A percentile compares a stretch with the other conserved stretches of the same genome.
These are phyloP conservation scores for Drosophila obscura DNA, from an alignment of 1,140 invertebrate genomes.

Conservation along the genomic window DNA sequence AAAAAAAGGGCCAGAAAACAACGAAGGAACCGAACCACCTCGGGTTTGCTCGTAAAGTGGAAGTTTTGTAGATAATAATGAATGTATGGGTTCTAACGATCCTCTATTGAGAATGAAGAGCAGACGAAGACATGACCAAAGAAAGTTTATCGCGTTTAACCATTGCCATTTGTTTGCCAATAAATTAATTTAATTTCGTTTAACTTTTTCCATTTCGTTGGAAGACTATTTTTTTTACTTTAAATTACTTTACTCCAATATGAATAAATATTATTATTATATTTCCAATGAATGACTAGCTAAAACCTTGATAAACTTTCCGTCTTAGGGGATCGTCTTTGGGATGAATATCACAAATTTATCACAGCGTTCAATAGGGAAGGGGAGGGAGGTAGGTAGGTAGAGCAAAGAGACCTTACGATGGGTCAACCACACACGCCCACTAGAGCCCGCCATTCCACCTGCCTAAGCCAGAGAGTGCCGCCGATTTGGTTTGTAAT, in stretches of 20 bases:
- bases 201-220: too few relatives aligned
- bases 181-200: too few relatives aligned
- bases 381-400: neutral
- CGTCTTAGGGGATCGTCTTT: neutral
- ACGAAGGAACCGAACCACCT: conserved; percentile 9
- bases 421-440: conserved; percentile 30
- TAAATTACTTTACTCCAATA: neutral
- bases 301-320: neutral
- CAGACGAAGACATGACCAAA: too few relatives aligned
- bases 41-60: neutral
- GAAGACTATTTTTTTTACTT: too few relatives aligned
- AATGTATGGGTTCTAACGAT: neutral
- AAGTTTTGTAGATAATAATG: neutral
- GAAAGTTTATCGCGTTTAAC: too few relatives aligned
- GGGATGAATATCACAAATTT: conserved; percentile 13
- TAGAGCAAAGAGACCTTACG: conserved; percentile 1
- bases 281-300: neutral
- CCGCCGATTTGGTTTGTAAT: conserved; percentile 73
- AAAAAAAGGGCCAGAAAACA: conserved; percentile 12
- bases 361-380: conserved; percentile 27
- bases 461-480: conserved; percentile 56
- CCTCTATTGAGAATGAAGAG: neutral
- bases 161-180: too few relatives aligned
- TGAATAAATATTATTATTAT: neutral
- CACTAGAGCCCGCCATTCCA: conserved; percentile 27